phyloP scores from a whole-genome alignment of 2,797 vertebrate genomes.

The Lerista edwardsae region DNA sequence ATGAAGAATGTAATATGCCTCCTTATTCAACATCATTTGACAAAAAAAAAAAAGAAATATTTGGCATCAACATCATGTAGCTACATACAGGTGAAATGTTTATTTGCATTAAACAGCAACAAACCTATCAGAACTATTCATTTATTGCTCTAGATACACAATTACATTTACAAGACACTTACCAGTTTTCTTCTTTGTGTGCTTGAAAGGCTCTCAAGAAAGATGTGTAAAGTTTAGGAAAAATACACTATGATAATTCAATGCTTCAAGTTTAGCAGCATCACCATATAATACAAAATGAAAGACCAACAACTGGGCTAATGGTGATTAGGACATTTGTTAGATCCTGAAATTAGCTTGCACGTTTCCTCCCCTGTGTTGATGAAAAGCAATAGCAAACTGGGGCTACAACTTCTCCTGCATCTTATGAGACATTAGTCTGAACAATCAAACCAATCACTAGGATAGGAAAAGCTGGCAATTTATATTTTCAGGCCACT shows the following conservation, averaged over 20 bases:
- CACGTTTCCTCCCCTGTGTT: no score
- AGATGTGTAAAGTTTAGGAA: conserved; percentile 84
- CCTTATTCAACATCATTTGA: not conserved
- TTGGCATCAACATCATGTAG: not conserved
- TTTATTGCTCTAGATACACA: not conserved
- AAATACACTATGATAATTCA: not conserved
- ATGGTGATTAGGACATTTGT: not conserved
- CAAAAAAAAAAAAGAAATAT: not conserved
- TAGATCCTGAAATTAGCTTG: no score
- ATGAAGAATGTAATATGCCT: not conserved
- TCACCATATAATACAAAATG: not conserved
- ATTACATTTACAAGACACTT: conserved; percentile 62
- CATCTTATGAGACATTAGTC: no score
- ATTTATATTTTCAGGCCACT: no score
- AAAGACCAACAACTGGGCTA: not conserved
- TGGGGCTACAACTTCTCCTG: no score
- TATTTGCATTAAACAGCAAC: not conserved
- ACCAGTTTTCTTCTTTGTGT: conserved; percentile 99
- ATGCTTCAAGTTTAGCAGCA: not conserved
- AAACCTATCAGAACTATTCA: not conserved
- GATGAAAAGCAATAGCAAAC: no score
- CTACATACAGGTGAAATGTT: not conserved
- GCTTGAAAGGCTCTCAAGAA: conserved; percentile 94
- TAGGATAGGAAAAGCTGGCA: no score
- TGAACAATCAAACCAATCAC: no score